These are phyloP conservation scores for Cyphomyrmex costatus DNA, from an alignment of 1,140 invertebrate species.

Conservation along the genomic window DNA sequence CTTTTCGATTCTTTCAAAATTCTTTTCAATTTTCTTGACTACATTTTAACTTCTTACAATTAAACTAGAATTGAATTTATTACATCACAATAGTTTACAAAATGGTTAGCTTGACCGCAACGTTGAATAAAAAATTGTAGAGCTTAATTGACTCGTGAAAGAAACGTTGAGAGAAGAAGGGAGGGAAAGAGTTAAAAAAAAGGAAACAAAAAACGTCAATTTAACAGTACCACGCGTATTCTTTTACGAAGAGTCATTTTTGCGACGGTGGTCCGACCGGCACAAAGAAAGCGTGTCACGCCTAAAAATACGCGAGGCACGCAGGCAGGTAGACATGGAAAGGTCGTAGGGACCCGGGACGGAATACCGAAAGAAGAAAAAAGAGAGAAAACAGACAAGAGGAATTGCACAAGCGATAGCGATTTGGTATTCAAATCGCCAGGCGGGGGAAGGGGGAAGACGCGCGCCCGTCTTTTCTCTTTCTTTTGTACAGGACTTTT, in stretches of 20 bases:
- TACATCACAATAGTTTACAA: not conserved
- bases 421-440: constrained; percentile 85
- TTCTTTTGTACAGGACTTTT: not conserved
- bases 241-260: constrained; percentile 64
- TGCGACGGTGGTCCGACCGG: constrained; percentile 48
- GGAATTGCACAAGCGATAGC: constrained; percentile 77
- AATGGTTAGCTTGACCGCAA: not conserved
- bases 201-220: not conserved
- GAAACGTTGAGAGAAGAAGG: not conserved
- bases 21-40: not conserved
- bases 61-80: not conserved
- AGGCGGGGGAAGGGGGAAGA: constrained; percentile 37
- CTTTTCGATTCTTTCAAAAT: too few relatives aligned
- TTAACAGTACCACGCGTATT: constrained; percentile 32
- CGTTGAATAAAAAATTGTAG: not conserved
- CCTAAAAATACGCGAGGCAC: constrained; percentile 82
- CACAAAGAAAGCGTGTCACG: constrained; percentile 82
- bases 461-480: constrained; percentile 70
- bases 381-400: constrained; percentile 53
- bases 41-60: not conserved
- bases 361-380: constrained; percentile 60
- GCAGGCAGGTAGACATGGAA: constrained; percentile 79
- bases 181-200: not conserved
- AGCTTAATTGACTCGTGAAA: too few relatives aligned
- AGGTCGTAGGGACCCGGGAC: constrained; percentile 72